Base-by-base conservation (phyloP, 2,888 invertebrate species). In the Iphiclides podalirius region DNA sequence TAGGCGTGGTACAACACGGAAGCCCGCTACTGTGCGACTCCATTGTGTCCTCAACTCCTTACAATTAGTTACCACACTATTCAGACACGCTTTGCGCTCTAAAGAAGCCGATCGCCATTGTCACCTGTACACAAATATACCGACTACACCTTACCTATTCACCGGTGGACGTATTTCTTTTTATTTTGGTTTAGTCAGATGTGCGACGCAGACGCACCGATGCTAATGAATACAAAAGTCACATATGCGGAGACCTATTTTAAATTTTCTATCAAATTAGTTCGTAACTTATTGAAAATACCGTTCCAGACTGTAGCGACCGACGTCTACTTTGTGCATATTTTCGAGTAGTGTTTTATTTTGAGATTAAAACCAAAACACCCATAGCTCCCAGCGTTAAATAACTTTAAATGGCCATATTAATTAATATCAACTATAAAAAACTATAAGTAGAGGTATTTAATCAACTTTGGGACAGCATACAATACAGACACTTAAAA, bases 21-120 rank as follows among this genome's bases (percentile, higher is more conserved):
- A 84, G 85, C 82, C 77, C 58, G 85, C 87, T 86, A 86, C 86
- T 80, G 87, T 86, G 75, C 68, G 72, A 72, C 60, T 72, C 71
- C 68, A 77, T 82, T 83, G 81, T 84, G 45, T 50, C 52, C 54
- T 55, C 56, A 60, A 64, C 67, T 70, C 61, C 59, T 64, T 72
- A 73, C 79, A 81, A 75, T 75, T 75, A 75, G 76, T 70, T 65
- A 62, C 75, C 70, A 78, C 81, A 78, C 79, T 73, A 58, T 70
- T 83, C 79, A 60, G 79, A 72, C 70, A 67, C 78, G 79, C 70
- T 70, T 62, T 55, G 47, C 52, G 58, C 59, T 69, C 71, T 70
- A 75, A 83, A 63, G 63, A 58, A 57, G 66, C 80, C 79, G 81
- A 74, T 44, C 15, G 36, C 67, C 54, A 61, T 84, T 85, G 81